Base-by-base conservation (phyloP, 2,888 invertebrate species). In the Hecatera dysodea region DNA sequence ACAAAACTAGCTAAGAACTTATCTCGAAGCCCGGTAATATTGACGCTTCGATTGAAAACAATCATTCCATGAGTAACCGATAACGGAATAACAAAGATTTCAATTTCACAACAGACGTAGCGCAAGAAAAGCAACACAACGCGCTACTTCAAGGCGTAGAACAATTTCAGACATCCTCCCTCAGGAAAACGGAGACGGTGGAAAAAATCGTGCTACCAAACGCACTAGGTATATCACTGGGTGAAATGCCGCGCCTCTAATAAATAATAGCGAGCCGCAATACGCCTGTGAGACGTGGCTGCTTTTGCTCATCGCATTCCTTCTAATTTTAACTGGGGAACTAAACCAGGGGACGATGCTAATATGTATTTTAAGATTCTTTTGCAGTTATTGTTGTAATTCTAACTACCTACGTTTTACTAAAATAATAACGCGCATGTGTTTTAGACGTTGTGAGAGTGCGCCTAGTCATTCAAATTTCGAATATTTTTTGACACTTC, bases 151-250 rank as follows among this genome's bases (percentile, higher is more conserved):
- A 97, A 86, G 97, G 97, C 83, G 97, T 98, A 88, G 97, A 98
- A 94, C 97, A 97, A 90, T 98, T 98, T 96, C 97, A 98, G 94
- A 92, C 97, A 79, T 97, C 97, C 86, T 97, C 96, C 88, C 96
- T 98, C 93, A 98, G 97, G 94, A 97, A 97, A 91, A 98, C 98
- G 63, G 97, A 98, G 90, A 98, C 98, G 74, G 96, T 97, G 90
- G 98, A 98, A 96, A 98, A 98, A 96, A 97, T 97, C 88, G 96
- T 98, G 82, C 97, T 98, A 88, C 98, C 98, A 72, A 98, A 98
- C 89, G 98, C 98, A 89, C 96, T 98, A 98, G 98, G 98, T 98
- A 97, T 90, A 88, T 72, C 85, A 85, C 85, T 87, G 87, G 85
- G 87, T 86, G 80, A 79, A 84, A 81, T 86, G 84, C 80, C 84